These are phyloP conservation scores for Brachionus asplanchnoidis DNA, from an alignment of 1,140 invertebrate species.

Conservation along the genomic window DNA sequence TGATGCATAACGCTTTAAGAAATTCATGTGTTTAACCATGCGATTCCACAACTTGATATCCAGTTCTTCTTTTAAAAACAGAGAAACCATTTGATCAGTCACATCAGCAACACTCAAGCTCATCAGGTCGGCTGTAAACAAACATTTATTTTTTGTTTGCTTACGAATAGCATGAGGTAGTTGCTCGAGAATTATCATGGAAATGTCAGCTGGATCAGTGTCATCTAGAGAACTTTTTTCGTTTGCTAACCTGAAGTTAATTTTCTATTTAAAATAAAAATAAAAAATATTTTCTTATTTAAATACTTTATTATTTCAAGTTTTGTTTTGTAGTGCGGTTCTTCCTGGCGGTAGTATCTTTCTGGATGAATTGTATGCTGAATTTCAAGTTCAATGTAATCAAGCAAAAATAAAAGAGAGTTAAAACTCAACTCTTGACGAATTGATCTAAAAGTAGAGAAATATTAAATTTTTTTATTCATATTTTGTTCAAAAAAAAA, in stretches of 20 bases:
- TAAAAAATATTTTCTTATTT: not conserved
- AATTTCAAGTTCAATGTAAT: constrained; percentile 30
- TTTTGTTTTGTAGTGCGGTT: constrained; percentile 13
- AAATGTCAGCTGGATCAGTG: constrained; percentile 47
- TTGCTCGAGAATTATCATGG: constrained; percentile 51
- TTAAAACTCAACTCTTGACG: constrained; percentile 1
- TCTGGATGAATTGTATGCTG: constrained; percentile 37
- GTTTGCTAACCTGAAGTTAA: constrained; percentile 48
- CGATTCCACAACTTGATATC: constrained; percentile 26
- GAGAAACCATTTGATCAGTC: not conserved
- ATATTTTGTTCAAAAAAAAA: too few relatives aligned
- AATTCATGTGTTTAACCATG: constrained; percentile 5
- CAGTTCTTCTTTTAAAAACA: not conserved
- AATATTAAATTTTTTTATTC: not conserved
- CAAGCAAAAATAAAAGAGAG: constrained; percentile 11
- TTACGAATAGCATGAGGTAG: constrained; percentile 47
- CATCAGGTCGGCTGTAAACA: constrained; percentile 44
- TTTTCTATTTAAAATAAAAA: not conserved
- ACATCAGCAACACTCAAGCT: constrained; percentile 32
- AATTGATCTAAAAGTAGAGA: not conserved
- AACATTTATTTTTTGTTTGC: constrained; percentile 45
- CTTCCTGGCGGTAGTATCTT: constrained; percentile 23
- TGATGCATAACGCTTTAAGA: not conserved
- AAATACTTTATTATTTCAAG: constrained; percentile 30
- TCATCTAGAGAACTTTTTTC: constrained; percentile 43